Evolutionary conservation across 2,113 vertebrate genomes (phyloP), one percentile per base, ranked within the genome.

Genomic region (Lophochroa leadbeateri): DNA sequence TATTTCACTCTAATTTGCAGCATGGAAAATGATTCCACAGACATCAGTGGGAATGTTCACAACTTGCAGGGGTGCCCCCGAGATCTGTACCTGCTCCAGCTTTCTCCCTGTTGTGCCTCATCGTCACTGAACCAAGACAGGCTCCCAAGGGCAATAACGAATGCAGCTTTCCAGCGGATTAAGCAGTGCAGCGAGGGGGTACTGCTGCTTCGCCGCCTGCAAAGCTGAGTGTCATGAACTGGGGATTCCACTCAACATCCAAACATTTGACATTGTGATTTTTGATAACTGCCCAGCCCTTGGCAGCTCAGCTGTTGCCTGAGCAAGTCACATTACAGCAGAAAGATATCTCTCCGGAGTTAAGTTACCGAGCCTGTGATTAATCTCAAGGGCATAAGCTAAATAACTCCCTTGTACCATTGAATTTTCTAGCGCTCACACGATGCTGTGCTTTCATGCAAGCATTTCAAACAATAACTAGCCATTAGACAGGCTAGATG

Each of bases 301-400:
- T 41, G 82, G 67, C 79, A 80, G 53, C 77, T 92, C 83, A 41
- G 77, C 71, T 64, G 53, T 39, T 37, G 9, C 50, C 74, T 29
- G 52, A 79, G 20, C 24, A 77, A 83, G 43, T 31, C 88, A 52
- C 43, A 31, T 47, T 27, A 47, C 33, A 44, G 69, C 72, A 58
- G 81, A 81, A 43, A 64, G 79, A 86, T 70, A 92, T 29, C 6
- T 2, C 72, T 70, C 60, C 7, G 25, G 80, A 87, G 64, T 61
- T 86, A 47, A 68, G 27, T 86, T 88, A 84, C 69, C 0, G 3
- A 94, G 60, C 57, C 82, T 50, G 69, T 35, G 92, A 92, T 95
- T 92, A 93, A 96, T 95, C 94, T 92, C 92, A 76, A 86, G 83
- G 67, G 86, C 88, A 85, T 43, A 61, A 95, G 2, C 95, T 89